Conservation (phyloP, 2,797 vertebrate genomes). For the Parauchenoglanis ngamensis region DNA sequence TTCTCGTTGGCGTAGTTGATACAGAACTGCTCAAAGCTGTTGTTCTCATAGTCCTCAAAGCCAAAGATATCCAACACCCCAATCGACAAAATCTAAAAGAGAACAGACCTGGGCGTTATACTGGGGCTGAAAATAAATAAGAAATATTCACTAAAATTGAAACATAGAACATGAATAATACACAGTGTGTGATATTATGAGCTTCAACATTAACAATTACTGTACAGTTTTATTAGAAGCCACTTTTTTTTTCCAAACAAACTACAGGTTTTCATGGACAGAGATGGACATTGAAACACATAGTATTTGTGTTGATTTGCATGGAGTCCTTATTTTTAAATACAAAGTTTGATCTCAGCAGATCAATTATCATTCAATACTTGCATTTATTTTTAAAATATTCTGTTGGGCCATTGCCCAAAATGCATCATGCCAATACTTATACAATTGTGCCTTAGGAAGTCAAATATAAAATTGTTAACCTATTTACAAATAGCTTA, state of each 20-base stretch:
- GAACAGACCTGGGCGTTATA: not conserved
- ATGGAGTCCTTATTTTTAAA: too few relatives aligned
- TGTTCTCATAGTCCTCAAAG: constrained; percentile 98
- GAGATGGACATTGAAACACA: too few relatives aligned
- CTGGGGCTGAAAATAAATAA: not conserved
- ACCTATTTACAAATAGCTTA: too few relatives aligned
- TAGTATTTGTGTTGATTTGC: not conserved
- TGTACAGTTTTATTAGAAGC: not conserved
- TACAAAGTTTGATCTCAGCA: too few relatives aligned
- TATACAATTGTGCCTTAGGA: not conserved
- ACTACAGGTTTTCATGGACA: not conserved
- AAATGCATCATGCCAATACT: not conserved
- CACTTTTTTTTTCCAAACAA: not conserved
- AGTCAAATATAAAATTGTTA: too few relatives aligned
- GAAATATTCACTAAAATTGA: not conserved
- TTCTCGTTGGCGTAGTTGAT: constrained; percentile 99
- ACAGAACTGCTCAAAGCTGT: constrained; percentile 98
- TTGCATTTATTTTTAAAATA: not conserved
- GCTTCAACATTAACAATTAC: not conserved
- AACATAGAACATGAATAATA: not conserved
- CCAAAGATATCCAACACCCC: constrained; percentile 98
- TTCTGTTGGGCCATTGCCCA: too few relatives aligned
- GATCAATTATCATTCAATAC: not conserved
- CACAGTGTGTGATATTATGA: not conserved
- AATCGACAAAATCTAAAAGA: constrained; percentile 89